phyloP scores from a whole-genome alignment of 2,888 invertebrate species.

The Rhagophthalmus giganteus region DNA sequence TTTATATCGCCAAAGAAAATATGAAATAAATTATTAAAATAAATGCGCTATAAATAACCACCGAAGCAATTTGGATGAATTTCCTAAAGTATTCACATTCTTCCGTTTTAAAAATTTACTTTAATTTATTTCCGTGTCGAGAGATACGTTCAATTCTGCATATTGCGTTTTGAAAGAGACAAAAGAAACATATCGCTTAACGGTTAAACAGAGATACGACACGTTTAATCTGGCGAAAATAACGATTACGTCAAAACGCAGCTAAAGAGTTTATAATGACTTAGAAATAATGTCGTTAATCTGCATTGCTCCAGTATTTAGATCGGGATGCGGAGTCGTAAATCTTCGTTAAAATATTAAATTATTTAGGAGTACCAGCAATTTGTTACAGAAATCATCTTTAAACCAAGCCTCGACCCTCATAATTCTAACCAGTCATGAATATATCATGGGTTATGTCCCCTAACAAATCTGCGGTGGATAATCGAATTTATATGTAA shows the following conservation, averaged over 20 bases:
- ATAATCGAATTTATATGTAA: conserved; percentile 57
- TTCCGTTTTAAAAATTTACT: no score
- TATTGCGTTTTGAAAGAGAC: no score
- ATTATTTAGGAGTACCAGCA: conserved; percentile 53
- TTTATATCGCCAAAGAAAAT: no score
- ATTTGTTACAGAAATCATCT: conserved; percentile 54
- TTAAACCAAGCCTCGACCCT: conserved; percentile 50
- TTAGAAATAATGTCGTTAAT: conserved; percentile 26
- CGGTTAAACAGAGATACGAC: no score
- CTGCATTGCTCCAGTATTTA: conserved; percentile 23
- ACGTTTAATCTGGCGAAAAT: conserved; percentile 1
- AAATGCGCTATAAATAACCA: no score
- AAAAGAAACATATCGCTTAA: no score
- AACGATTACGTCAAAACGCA: conserved; percentile 8
- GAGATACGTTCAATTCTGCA: no score
- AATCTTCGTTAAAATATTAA: conserved; percentile 50
- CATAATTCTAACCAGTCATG: conserved; percentile 52
- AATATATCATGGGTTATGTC: conserved; percentile 52
- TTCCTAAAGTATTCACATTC: no score
- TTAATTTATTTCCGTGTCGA: no score
- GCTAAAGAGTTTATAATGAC: conserved; percentile 28
- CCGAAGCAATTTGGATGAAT: no score
- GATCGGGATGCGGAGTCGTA: conserved; percentile 33
- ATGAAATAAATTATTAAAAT: no score
- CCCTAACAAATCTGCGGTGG: conserved; percentile 56